phyloP scores from a whole-genome alignment of 1,140 invertebrate species.

The Drosophila arizonae region DNA sequence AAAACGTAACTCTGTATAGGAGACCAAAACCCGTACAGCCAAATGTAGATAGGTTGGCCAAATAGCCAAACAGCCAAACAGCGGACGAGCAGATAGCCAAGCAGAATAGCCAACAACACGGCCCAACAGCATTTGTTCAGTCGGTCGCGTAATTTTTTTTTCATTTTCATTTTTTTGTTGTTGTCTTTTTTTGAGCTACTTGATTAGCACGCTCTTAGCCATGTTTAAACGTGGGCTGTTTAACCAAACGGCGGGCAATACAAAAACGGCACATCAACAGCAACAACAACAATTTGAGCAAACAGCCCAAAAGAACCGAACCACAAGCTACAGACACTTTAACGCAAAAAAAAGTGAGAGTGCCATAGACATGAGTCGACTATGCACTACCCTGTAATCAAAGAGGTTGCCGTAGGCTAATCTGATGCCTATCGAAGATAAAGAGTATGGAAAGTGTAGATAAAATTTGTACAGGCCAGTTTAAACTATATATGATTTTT shows the following conservation, averaged over 20 bases:
- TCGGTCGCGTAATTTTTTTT: conserved; percentile 71
- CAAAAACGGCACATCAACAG: conserved; percentile 25
- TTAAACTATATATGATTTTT: no score
- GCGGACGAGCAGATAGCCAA: conserved; percentile 20
- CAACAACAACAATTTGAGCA: conserved; percentile 25
- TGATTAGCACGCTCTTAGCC: conserved; percentile 76
- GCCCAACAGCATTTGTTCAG: conserved; percentile 55
- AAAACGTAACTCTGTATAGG: conserved; percentile 30
- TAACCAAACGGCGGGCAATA: conserved; percentile 61
- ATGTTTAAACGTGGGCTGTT: conserved; percentile 76
- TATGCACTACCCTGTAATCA: not conserved
- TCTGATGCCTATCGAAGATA: no score
- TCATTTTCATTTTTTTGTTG: not conserved
- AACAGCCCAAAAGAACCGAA: conserved; percentile 35
- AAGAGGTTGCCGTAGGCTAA: no score
- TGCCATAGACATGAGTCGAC: not conserved
- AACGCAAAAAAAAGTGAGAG: conserved; percentile 39
- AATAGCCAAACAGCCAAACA: conserved; percentile 37
- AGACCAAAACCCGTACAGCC: conserved; percentile 37
- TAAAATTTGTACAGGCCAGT: no score
- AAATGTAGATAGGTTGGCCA: conserved; percentile 39
- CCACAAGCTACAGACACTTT: conserved; percentile 66
- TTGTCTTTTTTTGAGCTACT: conserved; percentile 54
- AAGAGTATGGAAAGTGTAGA: no score
- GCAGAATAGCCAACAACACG: conserved; percentile 15